phyloP scores from a whole-genome alignment of 30 jellyfish, hydroid and myxozoan genomes.

The Turritopsis dohrnii region DNA sequence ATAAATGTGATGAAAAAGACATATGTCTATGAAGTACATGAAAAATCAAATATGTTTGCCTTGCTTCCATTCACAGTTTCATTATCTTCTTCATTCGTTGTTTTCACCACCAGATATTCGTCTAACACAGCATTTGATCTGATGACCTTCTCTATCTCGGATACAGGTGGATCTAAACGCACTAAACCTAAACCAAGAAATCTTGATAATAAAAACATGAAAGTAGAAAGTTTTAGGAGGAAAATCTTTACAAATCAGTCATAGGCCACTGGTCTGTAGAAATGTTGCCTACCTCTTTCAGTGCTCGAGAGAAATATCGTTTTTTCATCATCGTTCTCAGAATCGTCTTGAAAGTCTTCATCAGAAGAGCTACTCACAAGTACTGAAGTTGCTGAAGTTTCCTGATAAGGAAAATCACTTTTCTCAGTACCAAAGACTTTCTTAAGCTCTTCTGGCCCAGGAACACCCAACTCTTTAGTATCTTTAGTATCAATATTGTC shows the following conservation, averaged over 20 bases:
- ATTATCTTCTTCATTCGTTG: neutral
- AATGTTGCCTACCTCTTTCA: neutral
- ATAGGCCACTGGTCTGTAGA: too few relatives aligned
- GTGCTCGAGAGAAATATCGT: slow-evolving; percentile 22
- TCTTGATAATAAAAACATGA: neutral
- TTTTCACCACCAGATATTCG: slow-evolving; percentile 1
- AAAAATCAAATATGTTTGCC: too few relatives aligned
- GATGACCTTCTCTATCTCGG: slow-evolving; percentile 5
- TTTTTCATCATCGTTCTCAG: neutral
- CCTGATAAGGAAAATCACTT: neutral
- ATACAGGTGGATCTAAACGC: neutral
- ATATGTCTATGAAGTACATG: too few relatives aligned
- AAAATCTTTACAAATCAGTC: too few relatives aligned
- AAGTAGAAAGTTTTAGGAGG: too few relatives aligned
- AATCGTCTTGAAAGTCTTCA: neutral
- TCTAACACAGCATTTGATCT: slow-evolving; percentile 8
- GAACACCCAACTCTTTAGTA: neutral
- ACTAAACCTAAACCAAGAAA: neutral
- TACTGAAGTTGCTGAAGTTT: neutral
- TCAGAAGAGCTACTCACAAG: neutral
- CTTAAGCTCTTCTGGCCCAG: neutral
- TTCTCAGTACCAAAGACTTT: neutral
- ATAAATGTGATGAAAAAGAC: too few relatives aligned
- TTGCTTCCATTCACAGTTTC: neutral
- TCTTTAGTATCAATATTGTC: neutral